Base-by-base conservation (phyloP, 2,113 vertebrate genomes). In the Galemys pyrenaicus region DNA sequence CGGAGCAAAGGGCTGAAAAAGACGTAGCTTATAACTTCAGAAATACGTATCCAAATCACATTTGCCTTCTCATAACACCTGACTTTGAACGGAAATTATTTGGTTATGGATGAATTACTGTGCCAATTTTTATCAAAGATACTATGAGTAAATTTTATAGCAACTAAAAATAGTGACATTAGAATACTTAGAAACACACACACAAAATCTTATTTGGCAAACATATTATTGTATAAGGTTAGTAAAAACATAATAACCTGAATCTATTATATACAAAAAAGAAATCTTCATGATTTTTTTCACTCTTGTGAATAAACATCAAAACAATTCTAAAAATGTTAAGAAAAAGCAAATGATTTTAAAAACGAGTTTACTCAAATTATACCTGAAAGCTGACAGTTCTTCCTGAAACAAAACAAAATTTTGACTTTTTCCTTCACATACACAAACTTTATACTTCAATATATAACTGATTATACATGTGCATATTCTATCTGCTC, bases 341-440 rank as follows among this genome's bases (percentile, higher is more conserved):
- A 75, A 22, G 68, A 87, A 82, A 44, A 77, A 75, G 62, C 62
- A 90, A 89, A 60, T 60, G 19, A 74, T 89, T 84, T 32, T 24
- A 49, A 91, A 70, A 93, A 10, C 77, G 73, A 64, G 28, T 74
- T 91, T 79, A 77, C 6, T 94, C 32, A 90, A 84, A 91, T 30
- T 58, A 51, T 3, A 68, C 28, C 49, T 91, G 26, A 92, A 60
- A 85, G n/a, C 0, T 85, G 35, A 78, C 39, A 37, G 56, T 46
- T 65, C 12, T 88, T 78, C 77, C 60, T 60, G 78, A 94, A 65
- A 17, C 30, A 92, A 91, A 89, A 87, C 20, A 91, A 79, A 88
- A 32, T 35, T 41, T 49, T 56, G 60, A 75, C 22, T 86, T 85
- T 62, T 37, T 86, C 56, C 15, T 80, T 6, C 16, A 86, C 12